Evolutionary conservation across 2,113 vertebrate genomes (phyloP).

Genomic region (Bambusicola thoracicus): DNA sequence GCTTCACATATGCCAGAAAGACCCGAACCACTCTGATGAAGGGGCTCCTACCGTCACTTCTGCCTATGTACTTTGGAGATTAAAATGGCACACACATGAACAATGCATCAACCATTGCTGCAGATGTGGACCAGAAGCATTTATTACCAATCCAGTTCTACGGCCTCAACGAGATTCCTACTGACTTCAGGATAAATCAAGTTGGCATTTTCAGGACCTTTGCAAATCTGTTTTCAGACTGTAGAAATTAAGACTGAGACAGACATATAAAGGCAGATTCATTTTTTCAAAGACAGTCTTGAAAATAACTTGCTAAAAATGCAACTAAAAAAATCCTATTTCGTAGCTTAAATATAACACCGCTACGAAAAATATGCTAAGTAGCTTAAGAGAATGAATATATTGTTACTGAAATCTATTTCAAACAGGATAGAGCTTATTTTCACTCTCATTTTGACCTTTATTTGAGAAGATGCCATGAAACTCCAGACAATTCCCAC

Average conservation of each 20-base stretch:
- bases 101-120: background rate
- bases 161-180: background rate
- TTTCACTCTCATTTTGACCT: conserved; percentile 20
- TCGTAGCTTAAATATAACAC: conserved; percentile 2
- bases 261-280: background rate
- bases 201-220: background rate
- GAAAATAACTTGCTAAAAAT: conserved; percentile 10
- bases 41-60: background rate
- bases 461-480: background rate
- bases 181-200: background rate
- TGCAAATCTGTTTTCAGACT: conserved; percentile 5
- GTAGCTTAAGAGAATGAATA: background rate
- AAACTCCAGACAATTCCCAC: background rate
- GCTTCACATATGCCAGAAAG: background rate
- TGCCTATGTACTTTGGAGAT: background rate
- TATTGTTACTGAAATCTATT: background rate
- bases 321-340: background rate
- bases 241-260: background rate
- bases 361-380: conserved; percentile 7
- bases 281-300: background rate
- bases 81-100: background rate
- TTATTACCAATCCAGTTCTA: background rate
- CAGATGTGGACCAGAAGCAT: background rate
- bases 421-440: background rate
- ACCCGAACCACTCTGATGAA: background rate